phyloP scores from a whole-genome alignment of 2,888 invertebrate genomes.

The Aphidius colemani region DNA sequence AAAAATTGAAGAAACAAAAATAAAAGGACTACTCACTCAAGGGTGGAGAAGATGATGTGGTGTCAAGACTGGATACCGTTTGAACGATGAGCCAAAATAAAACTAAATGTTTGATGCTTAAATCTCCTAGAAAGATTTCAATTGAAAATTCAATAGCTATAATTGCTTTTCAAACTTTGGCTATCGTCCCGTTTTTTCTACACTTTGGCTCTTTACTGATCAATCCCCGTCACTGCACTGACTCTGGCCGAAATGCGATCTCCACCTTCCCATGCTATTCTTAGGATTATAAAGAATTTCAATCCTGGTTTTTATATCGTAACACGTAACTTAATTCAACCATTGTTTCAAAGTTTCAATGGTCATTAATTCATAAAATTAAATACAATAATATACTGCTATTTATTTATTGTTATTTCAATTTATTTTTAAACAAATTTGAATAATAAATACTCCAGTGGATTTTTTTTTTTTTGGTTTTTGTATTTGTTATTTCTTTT shows the following conservation, averaged over 20 bases:
- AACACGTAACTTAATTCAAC: conserved; percentile 40
- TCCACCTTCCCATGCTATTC: conserved; percentile 56
- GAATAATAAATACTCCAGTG: not conserved
- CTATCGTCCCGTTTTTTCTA: conserved; percentile 53
- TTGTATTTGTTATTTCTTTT: too few species aligned
- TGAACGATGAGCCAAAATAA: conserved; percentile 58
- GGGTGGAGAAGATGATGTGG: conserved; percentile 25
- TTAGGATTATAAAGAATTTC: conserved; percentile 48
- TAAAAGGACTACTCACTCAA: conserved; percentile 9
- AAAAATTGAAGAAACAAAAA: not conserved
- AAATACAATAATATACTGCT: conserved; percentile 1
- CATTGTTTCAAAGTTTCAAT: conserved; percentile 26
- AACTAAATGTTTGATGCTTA: conserved; percentile 50
- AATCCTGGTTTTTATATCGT: conserved; percentile 46
- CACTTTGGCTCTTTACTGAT: conserved; percentile 36
- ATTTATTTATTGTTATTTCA: not conserved
- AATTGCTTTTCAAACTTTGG: conserved; percentile 57
- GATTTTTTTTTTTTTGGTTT: too few species aligned
- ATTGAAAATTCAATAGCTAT: conserved; percentile 54
- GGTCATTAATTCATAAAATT: too few species aligned
- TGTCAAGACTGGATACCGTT: conserved; percentile 57
- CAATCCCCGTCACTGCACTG: conserved; percentile 41
- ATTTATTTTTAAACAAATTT: conserved; percentile 9
- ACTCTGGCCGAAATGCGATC: conserved; percentile 56
- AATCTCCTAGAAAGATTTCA: conserved; percentile 49